Evolutionary conservation across 2,888 invertebrate species (phyloP).

Genomic region (Drosophila flavopinicola): DNA sequence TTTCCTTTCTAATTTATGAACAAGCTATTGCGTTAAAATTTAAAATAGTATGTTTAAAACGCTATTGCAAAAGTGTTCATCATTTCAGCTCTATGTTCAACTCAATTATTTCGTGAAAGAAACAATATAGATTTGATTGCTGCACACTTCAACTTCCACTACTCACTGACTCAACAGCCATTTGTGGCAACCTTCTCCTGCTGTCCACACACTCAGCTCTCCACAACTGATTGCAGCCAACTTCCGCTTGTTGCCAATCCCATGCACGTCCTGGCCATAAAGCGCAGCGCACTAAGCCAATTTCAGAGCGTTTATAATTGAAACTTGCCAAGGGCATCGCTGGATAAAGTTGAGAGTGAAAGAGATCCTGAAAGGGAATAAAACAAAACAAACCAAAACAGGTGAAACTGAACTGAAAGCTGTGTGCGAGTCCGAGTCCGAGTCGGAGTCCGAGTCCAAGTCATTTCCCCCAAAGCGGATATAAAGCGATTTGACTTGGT

Average conservation of each 20-base stretch:
- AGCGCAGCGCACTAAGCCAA: conserved; percentile 59
- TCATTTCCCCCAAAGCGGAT: conserved; percentile 55
- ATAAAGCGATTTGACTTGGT: conserved; percentile 66
- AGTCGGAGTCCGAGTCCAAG: conserved; percentile 34
- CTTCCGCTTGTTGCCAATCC: conserved; percentile 48
- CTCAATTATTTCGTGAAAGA: no score
- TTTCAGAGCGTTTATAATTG: conserved; percentile 66
- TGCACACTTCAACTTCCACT: not conserved
- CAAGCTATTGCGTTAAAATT: no score
- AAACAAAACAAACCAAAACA: conserved; percentile 15
- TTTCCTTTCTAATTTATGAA: no score
- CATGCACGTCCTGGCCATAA: conserved; percentile 57
- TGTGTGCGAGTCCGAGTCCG: conserved; percentile 19
- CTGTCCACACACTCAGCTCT: not conserved
- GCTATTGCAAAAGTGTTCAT: no score
- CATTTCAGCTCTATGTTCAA: no score
- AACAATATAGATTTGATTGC: conserved; percentile 14
- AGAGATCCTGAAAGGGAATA: not conserved
- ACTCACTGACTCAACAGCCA: no score
- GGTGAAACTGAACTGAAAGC: conserved; percentile 28
- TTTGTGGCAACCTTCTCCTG: not conserved
- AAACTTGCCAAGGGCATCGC: conserved; percentile 33
- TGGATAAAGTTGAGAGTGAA: conserved; percentile 7
- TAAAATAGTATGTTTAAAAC: no score
- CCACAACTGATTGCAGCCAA: conserved; percentile 29